phyloP scores from a whole-genome alignment of 2,113 vertebrate genomes.

The Platysteira castanea region DNA sequence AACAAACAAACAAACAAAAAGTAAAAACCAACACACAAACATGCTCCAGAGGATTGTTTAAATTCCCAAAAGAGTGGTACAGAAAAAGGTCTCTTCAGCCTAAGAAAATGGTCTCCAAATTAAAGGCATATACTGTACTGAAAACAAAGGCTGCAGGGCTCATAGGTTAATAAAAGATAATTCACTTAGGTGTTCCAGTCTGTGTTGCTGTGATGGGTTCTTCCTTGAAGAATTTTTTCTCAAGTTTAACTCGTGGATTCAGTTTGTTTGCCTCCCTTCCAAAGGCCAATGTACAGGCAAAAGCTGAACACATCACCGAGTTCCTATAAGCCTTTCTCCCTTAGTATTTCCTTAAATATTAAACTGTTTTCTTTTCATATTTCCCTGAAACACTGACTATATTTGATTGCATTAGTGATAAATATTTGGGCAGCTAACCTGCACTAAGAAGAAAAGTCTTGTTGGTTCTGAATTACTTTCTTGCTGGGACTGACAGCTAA shows the following conservation, averaged over 20 bases:
- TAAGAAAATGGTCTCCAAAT: neutral
- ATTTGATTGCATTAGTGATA: neutral
- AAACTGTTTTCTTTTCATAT: neutral
- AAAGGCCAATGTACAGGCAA: neutral
- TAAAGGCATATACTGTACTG: neutral
- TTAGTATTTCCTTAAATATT: neutral
- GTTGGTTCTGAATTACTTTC: neutral
- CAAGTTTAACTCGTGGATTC: neutral
- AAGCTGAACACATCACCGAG: fast-evolving
- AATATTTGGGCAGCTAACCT: neutral
- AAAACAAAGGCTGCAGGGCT: neutral
- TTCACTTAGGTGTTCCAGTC: neutral
- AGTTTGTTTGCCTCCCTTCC: neutral
- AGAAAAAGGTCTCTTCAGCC: neutral
- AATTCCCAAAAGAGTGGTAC: neutral
- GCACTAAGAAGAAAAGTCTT: neutral
- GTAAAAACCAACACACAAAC: neutral
- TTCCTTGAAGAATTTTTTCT: neutral
- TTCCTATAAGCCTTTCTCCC: neutral
- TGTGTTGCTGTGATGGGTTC: neutral
- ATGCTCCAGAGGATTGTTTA: neutral
- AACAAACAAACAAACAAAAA: neutral
- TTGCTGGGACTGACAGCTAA: neutral
- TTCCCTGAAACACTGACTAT: neutral
- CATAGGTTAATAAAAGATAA: neutral